Percentiles rank a stretch among this genome's conserved stretches.
phyloP scores from a whole-genome alignment of 1,140 invertebrate genomes.

The Drosophila rufa region DNA sequence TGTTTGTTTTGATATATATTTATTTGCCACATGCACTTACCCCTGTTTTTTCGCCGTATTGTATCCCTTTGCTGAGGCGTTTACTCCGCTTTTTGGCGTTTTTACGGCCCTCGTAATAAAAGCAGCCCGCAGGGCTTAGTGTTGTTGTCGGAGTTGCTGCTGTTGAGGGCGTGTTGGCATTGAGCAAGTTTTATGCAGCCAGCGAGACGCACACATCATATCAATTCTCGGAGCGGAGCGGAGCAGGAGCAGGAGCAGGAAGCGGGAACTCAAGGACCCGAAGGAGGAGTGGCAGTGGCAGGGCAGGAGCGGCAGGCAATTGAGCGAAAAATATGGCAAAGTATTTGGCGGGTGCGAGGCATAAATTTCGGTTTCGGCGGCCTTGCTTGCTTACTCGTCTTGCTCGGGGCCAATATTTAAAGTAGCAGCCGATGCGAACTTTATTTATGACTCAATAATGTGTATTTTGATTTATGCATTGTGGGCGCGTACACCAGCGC shows the following conservation, averaged over 20 bases:
- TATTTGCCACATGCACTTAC: slow-evolving; percentile 64
- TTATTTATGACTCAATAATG: slow-evolving; percentile 84
- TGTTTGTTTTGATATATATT: slow-evolving; percentile 27
- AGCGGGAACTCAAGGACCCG: slow-evolving; percentile 1
- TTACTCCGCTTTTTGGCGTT: slow-evolving; percentile 58
- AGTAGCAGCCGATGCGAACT: slow-evolving; percentile 74
- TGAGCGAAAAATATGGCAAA: slow-evolving; percentile 80
- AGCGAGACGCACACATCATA: slow-evolving; percentile 72
- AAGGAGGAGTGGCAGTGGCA: slow-evolving; percentile 34
- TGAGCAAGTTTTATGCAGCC: slow-evolving; percentile 81
- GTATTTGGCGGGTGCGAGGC: slow-evolving; percentile 67
- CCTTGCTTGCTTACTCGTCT: slow-evolving; percentile 39
- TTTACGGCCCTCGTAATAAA: slow-evolving; percentile 81
- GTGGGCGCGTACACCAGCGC: slow-evolving; percentile 60
- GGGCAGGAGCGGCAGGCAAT: slow-evolving; percentile 61
- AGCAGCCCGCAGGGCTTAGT: slow-evolving; percentile 68
- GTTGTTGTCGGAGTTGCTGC: slow-evolving; percentile 34
- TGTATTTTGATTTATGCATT: slow-evolving; percentile 84
- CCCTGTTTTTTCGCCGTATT: slow-evolving; percentile 25
- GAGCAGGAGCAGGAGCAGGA: slow-evolving; percentile 9
- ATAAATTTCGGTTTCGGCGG: slow-evolving; percentile 62
- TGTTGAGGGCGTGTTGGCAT: slow-evolving; percentile 75
- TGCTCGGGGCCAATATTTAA: slow-evolving; percentile 73
- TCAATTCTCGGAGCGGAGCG: slow-evolving; percentile 13
- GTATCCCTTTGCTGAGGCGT: slow-evolving; percentile 61